phyloP scores from a whole-genome alignment of 2,113 vertebrate genomes.

The Ochotona curzoniae region DNA sequence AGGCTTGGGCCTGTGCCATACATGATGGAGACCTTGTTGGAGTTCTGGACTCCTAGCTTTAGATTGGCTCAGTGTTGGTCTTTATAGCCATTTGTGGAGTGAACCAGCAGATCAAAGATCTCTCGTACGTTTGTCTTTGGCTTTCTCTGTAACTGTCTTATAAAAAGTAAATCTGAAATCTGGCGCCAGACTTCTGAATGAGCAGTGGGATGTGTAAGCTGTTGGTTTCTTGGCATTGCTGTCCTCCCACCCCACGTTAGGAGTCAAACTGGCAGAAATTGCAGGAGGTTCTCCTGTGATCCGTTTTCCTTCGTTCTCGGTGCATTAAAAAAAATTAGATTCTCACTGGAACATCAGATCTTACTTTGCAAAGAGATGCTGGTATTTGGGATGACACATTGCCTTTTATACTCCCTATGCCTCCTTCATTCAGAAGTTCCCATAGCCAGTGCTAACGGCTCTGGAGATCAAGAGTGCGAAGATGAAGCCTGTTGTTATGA shows the following conservation, averaged over 20 bases:
- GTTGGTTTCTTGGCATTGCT: background rate
- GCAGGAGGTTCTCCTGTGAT: background rate
- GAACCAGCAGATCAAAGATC: too few relatives aligned
- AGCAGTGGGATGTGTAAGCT: background rate
- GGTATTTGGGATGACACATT: background rate
- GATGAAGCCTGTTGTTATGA: background rate
- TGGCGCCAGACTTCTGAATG: background rate
- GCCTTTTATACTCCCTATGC: background rate
- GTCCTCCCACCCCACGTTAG: background rate
- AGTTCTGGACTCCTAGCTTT: too few relatives aligned
- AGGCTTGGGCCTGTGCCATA: too few relatives aligned
- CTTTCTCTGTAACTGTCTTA: too few relatives aligned
- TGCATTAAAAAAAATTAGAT: background rate
- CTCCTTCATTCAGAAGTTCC: background rate
- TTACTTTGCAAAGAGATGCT: slow-evolving; percentile 1
- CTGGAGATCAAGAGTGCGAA: background rate
- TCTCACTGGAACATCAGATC: background rate
- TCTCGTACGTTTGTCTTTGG: too few relatives aligned
- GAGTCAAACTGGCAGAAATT: background rate
- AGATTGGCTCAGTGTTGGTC: too few relatives aligned
- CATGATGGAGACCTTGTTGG: too few relatives aligned
- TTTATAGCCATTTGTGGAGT: too few relatives aligned
- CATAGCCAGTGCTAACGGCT: background rate
- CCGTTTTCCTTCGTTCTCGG: background rate
- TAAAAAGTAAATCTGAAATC: background rate